Evolutionary conservation across 2,113 vertebrate genomes (phyloP).

Genomic region (Nerophis ophidion): DNA sequence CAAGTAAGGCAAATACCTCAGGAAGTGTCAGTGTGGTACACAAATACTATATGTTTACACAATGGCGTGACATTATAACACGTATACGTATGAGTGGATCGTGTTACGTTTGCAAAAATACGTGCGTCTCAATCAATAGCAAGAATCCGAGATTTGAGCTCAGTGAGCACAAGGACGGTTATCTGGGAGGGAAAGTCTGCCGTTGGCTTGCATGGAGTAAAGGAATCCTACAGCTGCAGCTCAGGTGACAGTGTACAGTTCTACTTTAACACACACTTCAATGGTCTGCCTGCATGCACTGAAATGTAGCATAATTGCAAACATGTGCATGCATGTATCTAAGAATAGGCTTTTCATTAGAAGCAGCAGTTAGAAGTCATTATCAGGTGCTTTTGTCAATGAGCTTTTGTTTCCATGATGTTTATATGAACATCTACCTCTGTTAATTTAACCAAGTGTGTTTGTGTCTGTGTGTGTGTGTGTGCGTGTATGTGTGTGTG

Average conservation of each 20-base stretch:
- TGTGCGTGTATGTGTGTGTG: not conserved
- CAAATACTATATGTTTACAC: slow-evolving; percentile 25
- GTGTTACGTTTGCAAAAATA: slow-evolving; percentile 48
- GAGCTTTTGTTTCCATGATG: not conserved
- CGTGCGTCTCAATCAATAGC: slow-evolving; percentile 37
- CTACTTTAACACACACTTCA: slow-evolving; percentile 34
- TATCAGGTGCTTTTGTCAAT: slow-evolving; percentile 5
- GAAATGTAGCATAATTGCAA: slow-evolving; percentile 28
- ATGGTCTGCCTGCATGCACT: slow-evolving; percentile 16
- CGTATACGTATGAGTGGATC: slow-evolving; percentile 34
- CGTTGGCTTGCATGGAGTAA: slow-evolving; percentile 35
- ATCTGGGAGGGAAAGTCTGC: slow-evolving; percentile 33
- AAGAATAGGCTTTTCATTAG: slow-evolving; percentile 31
- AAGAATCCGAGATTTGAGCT: slow-evolving; percentile 37
- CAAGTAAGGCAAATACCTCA: not conserved
- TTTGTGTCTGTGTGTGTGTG: slow-evolving; percentile 11
- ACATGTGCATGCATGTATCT: slow-evolving; percentile 19
- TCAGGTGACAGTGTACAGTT: slow-evolving; percentile 49
- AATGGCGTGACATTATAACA: slow-evolving; percentile 42
- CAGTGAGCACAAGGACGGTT: slow-evolving; percentile 27
- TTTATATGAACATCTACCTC: slow-evolving; percentile 1
- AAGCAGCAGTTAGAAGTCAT: slow-evolving; percentile 2
- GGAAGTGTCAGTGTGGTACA: slow-evolving; percentile 11
- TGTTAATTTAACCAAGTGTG: slow-evolving; percentile 20
- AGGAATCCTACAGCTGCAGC: slow-evolving; percentile 26